Evolutionary conservation across 2,113 vertebrate genomes (phyloP).

Genomic region (Zapornia atra): DNA sequence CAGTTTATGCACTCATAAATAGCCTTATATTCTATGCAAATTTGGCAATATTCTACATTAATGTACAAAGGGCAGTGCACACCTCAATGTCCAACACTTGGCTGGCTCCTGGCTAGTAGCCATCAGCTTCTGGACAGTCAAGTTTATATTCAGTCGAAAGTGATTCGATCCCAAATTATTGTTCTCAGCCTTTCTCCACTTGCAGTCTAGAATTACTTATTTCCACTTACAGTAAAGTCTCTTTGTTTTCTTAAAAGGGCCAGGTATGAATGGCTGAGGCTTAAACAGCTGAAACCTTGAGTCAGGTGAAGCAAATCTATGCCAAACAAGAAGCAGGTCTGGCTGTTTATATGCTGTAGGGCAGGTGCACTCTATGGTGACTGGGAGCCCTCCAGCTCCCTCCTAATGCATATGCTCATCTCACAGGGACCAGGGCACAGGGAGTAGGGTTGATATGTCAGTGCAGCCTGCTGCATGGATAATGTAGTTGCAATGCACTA

Average conservation of each 20-base stretch:
- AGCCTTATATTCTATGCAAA: not conserved
- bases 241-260: not conserved
- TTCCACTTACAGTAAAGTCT: not conserved
- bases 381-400: not conserved
- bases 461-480: not conserved
- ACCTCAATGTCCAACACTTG: not conserved
- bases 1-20: not conserved
- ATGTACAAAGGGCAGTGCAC: not conserved
- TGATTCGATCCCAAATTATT: not conserved
- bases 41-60: not conserved
- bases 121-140: not conserved
- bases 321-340: not conserved
- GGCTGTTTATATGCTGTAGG: not conserved
- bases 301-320: not conserved
- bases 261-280: not conserved
- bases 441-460: not conserved
- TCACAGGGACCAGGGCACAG: not conserved
- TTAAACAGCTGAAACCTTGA: not conserved
- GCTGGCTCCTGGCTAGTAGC: not conserved
- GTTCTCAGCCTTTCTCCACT: not conserved
- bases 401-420: not conserved
- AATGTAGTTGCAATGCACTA: not conserved
- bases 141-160: not conserved
- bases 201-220: not conserved
- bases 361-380: rapidly evolving